Base-by-base conservation (phyloP, 2,888 invertebrate genomes). In the Megamerina dolium region DNA sequence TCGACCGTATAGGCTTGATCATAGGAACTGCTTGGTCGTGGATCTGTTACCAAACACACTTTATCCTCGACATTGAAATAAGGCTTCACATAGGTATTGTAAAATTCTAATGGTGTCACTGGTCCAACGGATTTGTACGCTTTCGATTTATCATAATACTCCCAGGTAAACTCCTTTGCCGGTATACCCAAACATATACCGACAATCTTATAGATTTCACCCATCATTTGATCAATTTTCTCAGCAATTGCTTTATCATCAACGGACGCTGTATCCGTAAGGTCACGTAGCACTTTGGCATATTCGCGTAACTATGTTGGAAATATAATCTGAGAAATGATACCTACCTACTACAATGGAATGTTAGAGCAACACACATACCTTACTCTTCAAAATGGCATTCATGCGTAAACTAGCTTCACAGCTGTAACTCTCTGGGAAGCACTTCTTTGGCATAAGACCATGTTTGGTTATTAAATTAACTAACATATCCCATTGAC, bases 401-500 rank as follows among this genome's bases (percentile, higher is more conserved):
- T 89, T 88, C 80, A 93, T 80, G 46, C 83, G 80, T 48, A 77
- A 59, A 54, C 86, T 85, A 32, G 81, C 76, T 58, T 87, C 83
- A 26, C 85, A 83, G 68, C 83, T 85, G 70, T 78, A 87, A 1
- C 86, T 79, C 62, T 92, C 92, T 0, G 90, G 88, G 70, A 85
- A 92, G 63, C 84, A 85, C 61, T 82, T 81, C 75, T 93, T 92
- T 41, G 93, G 93, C 75, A 93, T 80, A 40, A 93, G 70, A 12
- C 93, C 93, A 63, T 93, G 82, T 63, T 88, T 87, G 67, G 85
- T 86, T 43, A 93, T 81, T 16, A 93, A 72, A 69, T 91, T 91
- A 20, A 85, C 83, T 46, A 92, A 73, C 91, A 93, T 92, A 64
- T 91, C 88, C 92, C 91, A 93, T 66, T 93, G 92, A 0, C 93